These are phyloP conservation scores for Melipona bicolor DNA, from an alignment of 2,888 invertebrate genomes.

Conservation along the genomic window DNA sequence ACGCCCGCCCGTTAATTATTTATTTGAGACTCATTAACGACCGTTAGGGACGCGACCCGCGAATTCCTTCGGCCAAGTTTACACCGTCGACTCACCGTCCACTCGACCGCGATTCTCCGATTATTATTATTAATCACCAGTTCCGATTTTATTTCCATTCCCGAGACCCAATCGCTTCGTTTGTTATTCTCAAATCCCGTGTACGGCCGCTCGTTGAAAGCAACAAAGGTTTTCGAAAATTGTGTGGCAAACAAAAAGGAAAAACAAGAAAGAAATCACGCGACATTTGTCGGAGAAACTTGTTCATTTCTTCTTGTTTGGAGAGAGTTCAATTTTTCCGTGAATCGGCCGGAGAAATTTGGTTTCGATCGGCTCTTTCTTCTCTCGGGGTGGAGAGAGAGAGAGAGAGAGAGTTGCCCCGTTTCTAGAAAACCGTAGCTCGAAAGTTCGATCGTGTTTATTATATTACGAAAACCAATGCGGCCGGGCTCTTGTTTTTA, in stretches of 20 bases:
- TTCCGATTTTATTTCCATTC: background rate
- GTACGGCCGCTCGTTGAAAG: background rate
- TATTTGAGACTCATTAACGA: conserved; percentile 55
- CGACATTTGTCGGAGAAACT: too few species aligned
- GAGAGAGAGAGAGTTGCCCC: too few species aligned
- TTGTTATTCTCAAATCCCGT: background rate
- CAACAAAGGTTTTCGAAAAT: background rate
- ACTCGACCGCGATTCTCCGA: background rate
- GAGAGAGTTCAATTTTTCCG: background rate
- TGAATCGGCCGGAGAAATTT: background rate
- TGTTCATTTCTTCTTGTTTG: background rate
- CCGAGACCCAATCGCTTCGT: background rate
- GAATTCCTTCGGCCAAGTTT: conserved; percentile 37
- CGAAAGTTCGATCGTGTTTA: conserved; percentile 38
- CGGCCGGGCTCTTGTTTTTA: conserved; percentile 35
- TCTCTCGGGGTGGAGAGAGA: too few species aligned
- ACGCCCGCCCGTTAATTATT: conserved; percentile 49
- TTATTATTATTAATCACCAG: background rate
- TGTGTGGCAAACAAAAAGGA: background rate
- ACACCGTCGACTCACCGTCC: conserved; percentile 5
- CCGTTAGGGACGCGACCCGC: background rate
- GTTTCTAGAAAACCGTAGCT: background rate
- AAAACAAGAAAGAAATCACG: background rate
- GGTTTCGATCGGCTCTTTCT: background rate
- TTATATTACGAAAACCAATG: conserved; percentile 46